Base-by-base conservation (phyloP, 2,797 vertebrate genomes). In the Enoplosus armatus region DNA sequence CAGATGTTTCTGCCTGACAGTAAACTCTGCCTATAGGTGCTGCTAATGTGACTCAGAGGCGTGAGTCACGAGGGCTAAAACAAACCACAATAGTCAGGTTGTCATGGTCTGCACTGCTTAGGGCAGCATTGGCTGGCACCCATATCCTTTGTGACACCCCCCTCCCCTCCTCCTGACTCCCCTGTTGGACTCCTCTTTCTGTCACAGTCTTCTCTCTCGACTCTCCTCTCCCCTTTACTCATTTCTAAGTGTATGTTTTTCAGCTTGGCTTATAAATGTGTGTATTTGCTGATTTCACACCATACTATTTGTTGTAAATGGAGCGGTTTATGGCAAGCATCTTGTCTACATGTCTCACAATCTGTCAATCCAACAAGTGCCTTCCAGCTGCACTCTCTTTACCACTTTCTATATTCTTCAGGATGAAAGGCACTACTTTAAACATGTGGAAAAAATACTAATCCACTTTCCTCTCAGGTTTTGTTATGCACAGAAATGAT, bases 21-120 rank as follows among this genome's bases (percentile, higher is more conserved):
- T 39, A 26, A 71, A 58, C 58, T 67, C 24, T 72, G 84, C 85
- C 81, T 58, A 77, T 39, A 84, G 84, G 69, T 86, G 84, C 70
- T 59, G 60, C 20, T 68, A 26, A 66, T 71, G 75, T 89, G 82
- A 90, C 58, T 86, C 77, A 80, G 39, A 69, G 41, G 63, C 45
- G 10, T 85, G 79, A 87, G 62, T 91, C 91, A 93, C 26, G 8
- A 68, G 55, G 14, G 37, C 51, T 61, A 64, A 56, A 78, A 67
- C 84, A 84, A 87, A 89, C 72, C 72, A 56, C 76, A 78, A 74
- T n/a, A 64, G 82, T 87, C 85, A 85, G 80, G 74, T 85, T 86
- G 85, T 90, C 85, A 85, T 47, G 41, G 68, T 72, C 73, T 61
- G 45, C 61, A 6, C 62, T 39, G 87, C 85, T 85, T 22, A 31